Evolutionary conservation across 2,113 vertebrate genomes (phyloP).

Genomic region (Charina bottae): DNA sequence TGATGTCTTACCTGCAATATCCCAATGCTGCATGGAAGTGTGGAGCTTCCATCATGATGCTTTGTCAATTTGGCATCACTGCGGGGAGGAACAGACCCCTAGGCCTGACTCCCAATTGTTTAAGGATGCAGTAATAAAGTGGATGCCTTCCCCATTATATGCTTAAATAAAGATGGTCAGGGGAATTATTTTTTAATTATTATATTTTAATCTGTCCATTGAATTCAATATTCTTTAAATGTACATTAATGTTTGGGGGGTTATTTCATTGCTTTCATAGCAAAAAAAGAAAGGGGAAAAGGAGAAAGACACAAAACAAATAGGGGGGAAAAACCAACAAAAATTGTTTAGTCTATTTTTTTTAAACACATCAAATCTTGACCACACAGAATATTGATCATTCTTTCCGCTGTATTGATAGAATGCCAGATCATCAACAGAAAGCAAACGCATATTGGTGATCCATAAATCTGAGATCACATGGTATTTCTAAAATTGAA

Average conservation of each 20-base stretch:
- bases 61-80: background rate
- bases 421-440: too few species aligned
- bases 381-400: too few species aligned
- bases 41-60: background rate
- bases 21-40: background rate
- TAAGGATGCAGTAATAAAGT: background rate
- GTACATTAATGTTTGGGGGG: background rate
- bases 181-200: background rate
- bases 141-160: background rate
- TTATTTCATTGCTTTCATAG: background rate
- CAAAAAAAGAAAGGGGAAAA: accelerated
- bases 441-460: too few species aligned
- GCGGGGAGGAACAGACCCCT: background rate
- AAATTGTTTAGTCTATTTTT: background rate
- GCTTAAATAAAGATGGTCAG: background rate
- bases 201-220: background rate
- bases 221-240: background rate
- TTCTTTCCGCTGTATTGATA: too few species aligned
- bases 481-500: too few species aligned
- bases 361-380: too few species aligned
- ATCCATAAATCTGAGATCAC: too few species aligned
- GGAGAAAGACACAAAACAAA: background rate
- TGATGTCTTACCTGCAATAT: background rate
- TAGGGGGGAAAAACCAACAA: background rate
- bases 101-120: background rate